phyloP scores from a whole-genome alignment of 2,888 invertebrate species.

The Oscheius sp. region DNA sequence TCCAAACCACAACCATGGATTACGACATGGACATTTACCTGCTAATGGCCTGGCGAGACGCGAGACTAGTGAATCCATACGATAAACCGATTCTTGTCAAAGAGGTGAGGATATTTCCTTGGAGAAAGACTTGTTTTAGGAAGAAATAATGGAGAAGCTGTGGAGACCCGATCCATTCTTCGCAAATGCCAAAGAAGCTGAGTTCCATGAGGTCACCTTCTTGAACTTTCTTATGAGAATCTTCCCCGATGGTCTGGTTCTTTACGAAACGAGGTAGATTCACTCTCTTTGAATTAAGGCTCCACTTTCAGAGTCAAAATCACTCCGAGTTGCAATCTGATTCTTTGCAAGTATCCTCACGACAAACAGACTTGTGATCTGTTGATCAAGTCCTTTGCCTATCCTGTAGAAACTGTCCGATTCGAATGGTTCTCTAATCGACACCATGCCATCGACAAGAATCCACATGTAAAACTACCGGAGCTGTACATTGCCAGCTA shows the following conservation, averaged over 20 bases:
- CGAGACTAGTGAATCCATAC: slow-evolving; percentile 69
- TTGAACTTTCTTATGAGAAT: slow-evolving; percentile 73
- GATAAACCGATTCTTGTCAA: slow-evolving; percentile 72
- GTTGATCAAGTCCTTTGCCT: slow-evolving; percentile 72
- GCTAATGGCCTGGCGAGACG: slow-evolving; percentile 72
- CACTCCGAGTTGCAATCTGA: slow-evolving; percentile 71
- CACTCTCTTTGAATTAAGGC: background rate
- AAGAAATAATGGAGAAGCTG: slow-evolving; percentile 68
- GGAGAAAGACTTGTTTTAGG: slow-evolving; percentile 33
- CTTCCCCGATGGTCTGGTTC: slow-evolving; percentile 70
- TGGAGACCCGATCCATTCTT: slow-evolving; percentile 72
- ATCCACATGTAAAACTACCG: slow-evolving; percentile 72
- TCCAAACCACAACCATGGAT: slow-evolving; percentile 72
- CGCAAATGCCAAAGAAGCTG: slow-evolving; percentile 73
- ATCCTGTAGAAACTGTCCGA: slow-evolving; percentile 71
- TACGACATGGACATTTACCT: slow-evolving; percentile 73
- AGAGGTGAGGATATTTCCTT: slow-evolving; percentile 40
- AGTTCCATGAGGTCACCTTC: slow-evolving; percentile 73
- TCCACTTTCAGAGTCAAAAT: slow-evolving; percentile 66
- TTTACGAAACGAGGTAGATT: slow-evolving; percentile 71
- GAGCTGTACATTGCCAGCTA: slow-evolving; percentile 71
- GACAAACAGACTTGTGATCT: slow-evolving; percentile 72
- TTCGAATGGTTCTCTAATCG: slow-evolving; percentile 72
- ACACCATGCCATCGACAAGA: slow-evolving; percentile 71
- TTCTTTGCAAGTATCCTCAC: slow-evolving; percentile 73